A percentile compares a stretch with the other conserved stretches of the same genome.
Evolutionary conservation across 1,140 invertebrate species (phyloP).

Genomic region (Augochlora pura): DNA sequence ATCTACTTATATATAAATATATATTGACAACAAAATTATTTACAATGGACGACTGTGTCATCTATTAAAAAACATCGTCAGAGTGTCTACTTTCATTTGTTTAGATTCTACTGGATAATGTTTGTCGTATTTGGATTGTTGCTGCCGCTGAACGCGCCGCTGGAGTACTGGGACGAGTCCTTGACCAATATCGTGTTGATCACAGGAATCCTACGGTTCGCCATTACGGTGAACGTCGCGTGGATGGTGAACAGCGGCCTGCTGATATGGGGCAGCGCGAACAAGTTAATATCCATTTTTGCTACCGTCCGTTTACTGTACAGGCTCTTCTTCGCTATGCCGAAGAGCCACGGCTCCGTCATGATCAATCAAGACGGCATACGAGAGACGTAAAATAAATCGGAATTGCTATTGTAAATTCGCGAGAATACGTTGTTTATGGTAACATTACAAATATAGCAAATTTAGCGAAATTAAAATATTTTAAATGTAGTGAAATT

Average conservation of each 20-base stretch:
- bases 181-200: slow-evolving; percentile 83
- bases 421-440: no score
- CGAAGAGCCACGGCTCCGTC: slow-evolving; percentile 71
- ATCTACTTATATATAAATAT: no score
- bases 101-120: slow-evolving; percentile 86
- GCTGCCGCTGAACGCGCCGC: slow-evolving; percentile 86
- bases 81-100: neutral
- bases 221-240: slow-evolving; percentile 82
- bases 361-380: slow-evolving; percentile 67
- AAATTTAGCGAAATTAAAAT: no score
- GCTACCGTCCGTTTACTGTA: slow-evolving; percentile 66
- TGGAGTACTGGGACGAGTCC: slow-evolving; percentile 88
- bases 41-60: no score
- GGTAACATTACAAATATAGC: no score
- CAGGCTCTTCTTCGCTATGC: slow-evolving; percentile 69
- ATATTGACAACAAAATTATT: no score
- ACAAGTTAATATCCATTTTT: slow-evolving; percentile 83
- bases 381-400: slow-evolving; percentile 10
- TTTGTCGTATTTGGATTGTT: slow-evolving; percentile 84
- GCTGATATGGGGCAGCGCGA: slow-evolving; percentile 86
- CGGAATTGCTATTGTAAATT: neutral
- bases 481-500: no score
- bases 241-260: slow-evolving; percentile 87
- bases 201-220: slow-evolving; percentile 85
- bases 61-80: neutral